Percentiles rank a stretch among this genome's conserved stretches.
Conservation (phyloP, 1,140 invertebrate genomes). For the Muscidifurax raptorellus region DNA sequence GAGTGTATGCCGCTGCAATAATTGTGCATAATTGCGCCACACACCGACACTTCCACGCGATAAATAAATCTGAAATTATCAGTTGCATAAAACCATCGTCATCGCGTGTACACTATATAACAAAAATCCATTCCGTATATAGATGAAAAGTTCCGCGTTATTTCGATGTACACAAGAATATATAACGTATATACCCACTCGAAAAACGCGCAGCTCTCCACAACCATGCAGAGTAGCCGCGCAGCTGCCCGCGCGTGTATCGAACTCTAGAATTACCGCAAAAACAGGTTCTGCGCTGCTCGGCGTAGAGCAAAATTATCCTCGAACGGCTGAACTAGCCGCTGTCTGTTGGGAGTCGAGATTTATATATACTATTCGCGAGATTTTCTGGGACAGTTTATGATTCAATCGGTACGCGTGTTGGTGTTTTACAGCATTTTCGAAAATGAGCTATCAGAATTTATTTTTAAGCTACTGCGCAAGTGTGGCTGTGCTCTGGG, state of each 20-base stretch:
- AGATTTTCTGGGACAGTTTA: neutral
- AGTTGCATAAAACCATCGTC: constrained; percentile 29
- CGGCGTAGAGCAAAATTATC: constrained; percentile 31
- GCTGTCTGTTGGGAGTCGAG: neutral
- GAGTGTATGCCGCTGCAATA: neutral
- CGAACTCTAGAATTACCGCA: constrained; percentile 38
- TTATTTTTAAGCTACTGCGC: neutral
- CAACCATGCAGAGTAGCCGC: neutral
- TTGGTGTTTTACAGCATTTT: neutral
- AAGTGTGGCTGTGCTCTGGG: neutral
- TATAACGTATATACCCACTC: neutral
- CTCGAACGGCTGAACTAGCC: neutral
- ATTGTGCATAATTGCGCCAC: constrained; percentile 18
- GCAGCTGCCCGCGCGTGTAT: neutral
- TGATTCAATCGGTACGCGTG: neutral
- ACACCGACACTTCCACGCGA: neutral
- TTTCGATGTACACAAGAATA: neutral
- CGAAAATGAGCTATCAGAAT: neutral
- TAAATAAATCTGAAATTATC: constrained; percentile 35
- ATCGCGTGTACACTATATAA: neutral
- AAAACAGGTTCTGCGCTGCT: constrained; percentile 35
- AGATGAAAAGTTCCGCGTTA: neutral
- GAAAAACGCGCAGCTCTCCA: neutral
- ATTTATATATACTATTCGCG: neutral
- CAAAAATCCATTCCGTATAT: neutral